Conservation (phyloP, 1,140 invertebrate species). For the Cephus cinctus region DNA sequence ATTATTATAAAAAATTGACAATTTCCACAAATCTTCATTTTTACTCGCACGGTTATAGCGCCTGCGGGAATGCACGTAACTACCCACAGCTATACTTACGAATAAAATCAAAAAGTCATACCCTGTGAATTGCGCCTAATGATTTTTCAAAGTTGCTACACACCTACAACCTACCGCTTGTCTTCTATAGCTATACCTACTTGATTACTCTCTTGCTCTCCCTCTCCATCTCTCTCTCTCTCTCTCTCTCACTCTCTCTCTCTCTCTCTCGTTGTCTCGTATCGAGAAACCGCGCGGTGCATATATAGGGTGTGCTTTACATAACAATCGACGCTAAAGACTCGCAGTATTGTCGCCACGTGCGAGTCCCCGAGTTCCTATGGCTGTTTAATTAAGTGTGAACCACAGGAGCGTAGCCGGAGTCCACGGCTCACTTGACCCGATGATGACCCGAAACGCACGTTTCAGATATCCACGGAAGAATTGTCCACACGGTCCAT, state of each 20-base stretch:
- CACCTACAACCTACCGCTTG: no score
- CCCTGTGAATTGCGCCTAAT: conserved; percentile 20
- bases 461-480: conserved; percentile 47
- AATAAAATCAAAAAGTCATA: no score
- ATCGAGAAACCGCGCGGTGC: conserved; percentile 40
- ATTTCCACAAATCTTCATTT: no score
- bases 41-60: no score
- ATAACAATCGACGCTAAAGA: conserved; percentile 58
- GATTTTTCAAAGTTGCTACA: conserved; percentile 22
- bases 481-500: conserved; percentile 29
- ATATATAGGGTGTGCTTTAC: conserved; percentile 54
- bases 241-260: no score
- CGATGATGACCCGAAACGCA: conserved; percentile 47
- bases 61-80: no score
- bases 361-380: conserved; percentile 48
- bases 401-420: conserved; percentile 53
- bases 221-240: no score
- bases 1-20: no score
- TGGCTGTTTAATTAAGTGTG: conserved; percentile 57
- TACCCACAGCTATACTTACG: no score
- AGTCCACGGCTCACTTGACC: conserved; percentile 51
- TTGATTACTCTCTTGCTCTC: no score
- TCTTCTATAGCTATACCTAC: no score
- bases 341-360: conserved; percentile 55
- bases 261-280: no score